phyloP scores from a whole-genome alignment of 2,797 vertebrate genomes.

The Staurois parvus region DNA sequence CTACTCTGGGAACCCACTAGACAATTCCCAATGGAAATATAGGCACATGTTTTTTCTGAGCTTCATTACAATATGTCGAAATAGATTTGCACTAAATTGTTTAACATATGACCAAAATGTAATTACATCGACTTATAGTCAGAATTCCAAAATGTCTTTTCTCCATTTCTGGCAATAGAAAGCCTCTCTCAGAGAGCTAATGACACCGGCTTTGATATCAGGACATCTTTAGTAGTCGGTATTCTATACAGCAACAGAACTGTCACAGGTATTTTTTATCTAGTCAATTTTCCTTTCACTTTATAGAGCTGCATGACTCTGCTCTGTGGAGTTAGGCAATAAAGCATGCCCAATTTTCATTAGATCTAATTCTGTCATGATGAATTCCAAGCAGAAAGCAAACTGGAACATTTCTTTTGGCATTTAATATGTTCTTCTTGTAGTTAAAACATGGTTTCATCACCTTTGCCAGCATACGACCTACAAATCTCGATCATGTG shows the following conservation, averaged over 20 bases:
- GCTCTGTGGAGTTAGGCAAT: slow-evolving; percentile 51
- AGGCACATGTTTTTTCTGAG: slow-evolving; percentile 26
- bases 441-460: slow-evolving; percentile 36
- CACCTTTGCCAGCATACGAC: slow-evolving; percentile 14
- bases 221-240: slow-evolving; percentile 55
- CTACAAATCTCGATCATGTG: slow-evolving; percentile 1
- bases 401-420: slow-evolving; percentile 35
- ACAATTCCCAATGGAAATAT: slow-evolving; percentile 37
- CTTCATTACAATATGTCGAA: slow-evolving; percentile 56
- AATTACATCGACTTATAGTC: slow-evolving; percentile 53
- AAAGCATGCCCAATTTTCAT: slow-evolving; percentile 60
- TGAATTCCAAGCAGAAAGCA: slow-evolving; percentile 51
- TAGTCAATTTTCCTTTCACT: slow-evolving; percentile 56
- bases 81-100: slow-evolving; percentile 56
- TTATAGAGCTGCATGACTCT: slow-evolving; percentile 48
- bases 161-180: slow-evolving; percentile 22
- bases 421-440: slow-evolving; percentile 34
- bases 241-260: slow-evolving; percentile 54
- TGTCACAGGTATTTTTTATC: slow-evolving; percentile 53
- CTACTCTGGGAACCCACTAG: slow-evolving; percentile 22
- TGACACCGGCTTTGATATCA: slow-evolving; percentile 42
- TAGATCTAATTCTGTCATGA: slow-evolving; percentile 59
- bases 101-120: slow-evolving; percentile 55
- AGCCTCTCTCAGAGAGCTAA: slow-evolving; percentile 44
- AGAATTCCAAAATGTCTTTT: slow-evolving; percentile 32